phyloP scores from a whole-genome alignment of 2,888 invertebrate genomes.

The Agonum fuliginosum region DNA sequence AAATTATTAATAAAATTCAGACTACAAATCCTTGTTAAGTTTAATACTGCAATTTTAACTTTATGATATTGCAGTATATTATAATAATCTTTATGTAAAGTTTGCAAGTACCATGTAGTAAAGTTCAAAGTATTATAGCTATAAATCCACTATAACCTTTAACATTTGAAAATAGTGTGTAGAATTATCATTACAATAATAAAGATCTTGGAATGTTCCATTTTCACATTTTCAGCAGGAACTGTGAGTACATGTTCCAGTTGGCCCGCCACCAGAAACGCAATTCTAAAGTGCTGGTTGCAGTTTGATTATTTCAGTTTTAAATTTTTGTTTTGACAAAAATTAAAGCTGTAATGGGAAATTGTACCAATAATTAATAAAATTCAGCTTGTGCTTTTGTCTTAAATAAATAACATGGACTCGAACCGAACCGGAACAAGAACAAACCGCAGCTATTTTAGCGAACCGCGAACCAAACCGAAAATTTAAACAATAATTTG shows the following conservation, averaged over 20 bases:
- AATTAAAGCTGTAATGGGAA: no score
- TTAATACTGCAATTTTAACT: neutral
- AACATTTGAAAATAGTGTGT: slow-evolving; percentile 7
- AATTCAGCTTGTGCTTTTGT: no score
- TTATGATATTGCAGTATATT: neutral
- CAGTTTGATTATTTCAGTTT: no score
- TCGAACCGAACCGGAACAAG: no score
- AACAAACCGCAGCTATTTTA: no score
- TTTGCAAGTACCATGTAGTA: slow-evolving; percentile 10
- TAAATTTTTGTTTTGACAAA: no score
- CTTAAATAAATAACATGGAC: neutral
- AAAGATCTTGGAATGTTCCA: neutral
- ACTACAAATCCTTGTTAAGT: neutral
- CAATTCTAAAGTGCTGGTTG: neutral
- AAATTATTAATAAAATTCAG: neutral
- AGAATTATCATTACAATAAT: neutral
- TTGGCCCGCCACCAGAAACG: neutral
- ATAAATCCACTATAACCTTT: neutral
- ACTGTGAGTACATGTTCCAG: neutral
- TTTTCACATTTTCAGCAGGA: slow-evolving; percentile 14
- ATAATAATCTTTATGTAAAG: neutral
- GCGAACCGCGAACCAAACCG: no score
- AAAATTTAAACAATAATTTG: no score
- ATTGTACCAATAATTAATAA: no score
- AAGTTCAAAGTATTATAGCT: neutral